Evolutionary conservation across 2,113 vertebrate genomes (phyloP).

Genomic region (Oncorhynchus kisutch): DNA sequence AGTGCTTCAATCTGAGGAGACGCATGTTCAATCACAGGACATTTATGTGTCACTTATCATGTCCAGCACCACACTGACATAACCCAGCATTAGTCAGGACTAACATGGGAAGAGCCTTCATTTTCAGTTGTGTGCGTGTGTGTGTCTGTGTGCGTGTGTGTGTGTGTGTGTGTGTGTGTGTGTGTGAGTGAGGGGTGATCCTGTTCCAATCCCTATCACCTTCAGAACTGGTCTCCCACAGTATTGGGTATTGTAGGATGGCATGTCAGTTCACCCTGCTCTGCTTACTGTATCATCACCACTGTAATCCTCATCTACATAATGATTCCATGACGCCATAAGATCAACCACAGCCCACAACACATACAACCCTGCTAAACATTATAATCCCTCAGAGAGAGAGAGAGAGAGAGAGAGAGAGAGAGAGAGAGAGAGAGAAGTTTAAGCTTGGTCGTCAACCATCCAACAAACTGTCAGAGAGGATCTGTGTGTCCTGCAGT

Average conservation of each 20-base stretch:
- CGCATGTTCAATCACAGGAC: no score
- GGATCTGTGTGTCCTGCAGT: no score
- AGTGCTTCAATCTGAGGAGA: no score
- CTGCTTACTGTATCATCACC: no score
- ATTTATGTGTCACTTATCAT: no score
- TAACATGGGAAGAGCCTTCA: no score
- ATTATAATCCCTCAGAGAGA: conserved; percentile 33
- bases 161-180: no score
- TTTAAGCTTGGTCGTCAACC: conserved; percentile 25
- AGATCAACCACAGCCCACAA: not conserved
- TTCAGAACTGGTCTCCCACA: not conserved
- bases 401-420: not conserved
- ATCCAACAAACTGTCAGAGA: conserved; percentile 21
- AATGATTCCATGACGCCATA: conserved; percentile 5
- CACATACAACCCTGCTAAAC: conserved; percentile 20
- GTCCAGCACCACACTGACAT: not conserved
- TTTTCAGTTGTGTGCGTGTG: not conserved
- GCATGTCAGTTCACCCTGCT: not conserved
- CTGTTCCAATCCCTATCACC: not conserved
- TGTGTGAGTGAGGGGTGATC: no score
- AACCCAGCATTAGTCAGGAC: no score
- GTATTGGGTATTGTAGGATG: not conserved
- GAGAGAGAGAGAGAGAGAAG: conserved; percentile 1
- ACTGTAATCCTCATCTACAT: no score
- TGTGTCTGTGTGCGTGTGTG: not conserved